Evolutionary conservation across 2,888 invertebrate species (phyloP).

Genomic region (Xanthorhoe designata): DNA sequence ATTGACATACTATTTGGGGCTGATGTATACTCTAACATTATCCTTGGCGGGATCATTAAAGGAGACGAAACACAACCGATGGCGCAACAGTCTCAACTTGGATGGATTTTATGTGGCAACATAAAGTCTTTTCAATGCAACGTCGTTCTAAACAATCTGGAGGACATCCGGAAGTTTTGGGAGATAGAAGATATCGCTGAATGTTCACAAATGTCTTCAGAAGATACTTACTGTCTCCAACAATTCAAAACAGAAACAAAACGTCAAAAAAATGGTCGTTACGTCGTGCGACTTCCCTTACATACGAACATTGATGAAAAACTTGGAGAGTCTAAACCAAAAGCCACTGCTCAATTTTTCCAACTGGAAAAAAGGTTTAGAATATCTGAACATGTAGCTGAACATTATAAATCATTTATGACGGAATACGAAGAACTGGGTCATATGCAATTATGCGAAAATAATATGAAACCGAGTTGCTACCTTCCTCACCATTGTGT

Average conservation of each 20-base stretch:
- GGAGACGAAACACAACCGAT: constrained; percentile 28
- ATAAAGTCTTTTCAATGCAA: constrained; percentile 32
- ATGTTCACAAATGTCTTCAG: constrained; percentile 13
- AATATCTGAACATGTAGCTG: constrained; percentile 1
- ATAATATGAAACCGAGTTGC: constrained; percentile 4
- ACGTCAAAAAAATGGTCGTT: constrained; percentile 22
- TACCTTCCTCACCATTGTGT: constrained; percentile 42
- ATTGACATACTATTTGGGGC: constrained; percentile 40
- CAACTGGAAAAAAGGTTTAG: constrained; percentile 24
- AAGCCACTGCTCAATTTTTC: constrained; percentile 28
- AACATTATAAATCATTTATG: constrained; percentile 18
- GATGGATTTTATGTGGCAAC: constrained; percentile 40
- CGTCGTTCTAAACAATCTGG: constrained; percentile 27
- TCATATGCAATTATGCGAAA: constrained; percentile 20
- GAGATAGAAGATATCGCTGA: constrained; percentile 33
- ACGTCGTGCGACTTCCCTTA: constrained; percentile 17
- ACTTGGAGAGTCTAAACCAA: constrained; percentile 32
- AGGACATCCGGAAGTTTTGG: constrained; percentile 16
- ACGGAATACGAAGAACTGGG: constrained; percentile 1
- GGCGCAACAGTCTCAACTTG: constrained; percentile 43
- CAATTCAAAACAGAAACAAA: constrained; percentile 25
- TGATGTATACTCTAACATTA: constrained; percentile 33
- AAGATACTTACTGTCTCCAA: constrained; percentile 27
- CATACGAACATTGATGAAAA: constrained; percentile 22
- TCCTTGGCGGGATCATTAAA: constrained; percentile 29